Conservation (phyloP, 2,797 vertebrate genomes). For the Geotrypetes seraphini region DNA sequence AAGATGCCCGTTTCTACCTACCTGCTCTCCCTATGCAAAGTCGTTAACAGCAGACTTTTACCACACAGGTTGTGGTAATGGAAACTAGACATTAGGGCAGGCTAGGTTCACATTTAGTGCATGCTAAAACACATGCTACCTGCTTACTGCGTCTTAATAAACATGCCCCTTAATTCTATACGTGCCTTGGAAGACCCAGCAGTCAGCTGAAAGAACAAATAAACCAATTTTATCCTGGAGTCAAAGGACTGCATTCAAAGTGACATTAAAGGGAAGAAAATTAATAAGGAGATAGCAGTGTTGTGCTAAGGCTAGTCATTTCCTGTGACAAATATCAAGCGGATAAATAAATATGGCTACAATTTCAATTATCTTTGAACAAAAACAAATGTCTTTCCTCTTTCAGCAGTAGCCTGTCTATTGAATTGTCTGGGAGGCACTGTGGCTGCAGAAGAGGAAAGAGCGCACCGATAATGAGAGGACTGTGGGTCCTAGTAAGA, state of each 20-base stretch:
- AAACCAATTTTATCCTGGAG: slow-evolving; percentile 20
- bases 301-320: too few species aligned
- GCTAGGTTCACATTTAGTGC: too few species aligned
- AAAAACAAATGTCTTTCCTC: not conserved
- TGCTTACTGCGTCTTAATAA: too few species aligned
- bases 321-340: slow-evolving; percentile 1
- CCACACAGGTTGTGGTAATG: too few species aligned
- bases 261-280: slow-evolving; percentile 19
- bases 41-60: too few species aligned
- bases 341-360: slow-evolving; percentile 20
- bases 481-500: slow-evolving; percentile 14
- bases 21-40: too few species aligned
- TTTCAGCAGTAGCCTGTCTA: not conserved
- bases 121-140: too few species aligned
- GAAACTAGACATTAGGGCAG: too few species aligned
- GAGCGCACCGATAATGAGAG: not conserved
- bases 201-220: too few species aligned
- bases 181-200: too few species aligned
- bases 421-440: not conserved
- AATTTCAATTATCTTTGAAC: slow-evolving; percentile 17
- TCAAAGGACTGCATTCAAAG: slow-evolving; percentile 15
- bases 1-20: too few species aligned
- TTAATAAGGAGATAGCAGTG: slow-evolving; percentile 15
- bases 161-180: too few species aligned
- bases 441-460: not conserved